A percentile compares a stretch with the other conserved stretches of the same genome.
Evolutionary conservation across 2,888 invertebrate species (phyloP).

Genomic region (Agriopis marginaria): DNA sequence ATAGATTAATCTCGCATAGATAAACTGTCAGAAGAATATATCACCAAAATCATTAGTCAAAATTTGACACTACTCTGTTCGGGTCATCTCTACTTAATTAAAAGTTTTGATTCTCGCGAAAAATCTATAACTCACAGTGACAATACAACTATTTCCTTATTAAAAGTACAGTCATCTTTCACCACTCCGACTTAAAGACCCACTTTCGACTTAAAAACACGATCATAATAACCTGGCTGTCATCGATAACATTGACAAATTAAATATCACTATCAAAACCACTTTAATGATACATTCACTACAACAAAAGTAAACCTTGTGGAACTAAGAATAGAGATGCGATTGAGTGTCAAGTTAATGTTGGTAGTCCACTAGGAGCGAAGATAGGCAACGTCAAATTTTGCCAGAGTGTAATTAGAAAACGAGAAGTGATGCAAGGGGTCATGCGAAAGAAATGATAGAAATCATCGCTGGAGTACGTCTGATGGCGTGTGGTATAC

Average conservation of each 20-base stretch:
- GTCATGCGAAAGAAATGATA: slow-evolving; percentile 81
- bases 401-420: slow-evolving; percentile 81
- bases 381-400: slow-evolving; percentile 71
- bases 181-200: slow-evolving; percentile 34
- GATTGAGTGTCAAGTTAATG: slow-evolving; percentile 43
- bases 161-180: slow-evolving; percentile 28
- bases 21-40: not conserved
- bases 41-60: not conserved
- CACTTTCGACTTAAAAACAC: slow-evolving; percentile 64
- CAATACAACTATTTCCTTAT: slow-evolving; percentile 43
- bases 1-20: no score
- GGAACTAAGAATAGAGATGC: slow-evolving; percentile 37
- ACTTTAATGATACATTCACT: not conserved
- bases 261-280: slow-evolving; percentile 71
- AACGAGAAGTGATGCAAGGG: slow-evolving; percentile 69
- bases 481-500: slow-evolving; percentile 42
- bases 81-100: slow-evolving; percentile 10
- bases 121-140: slow-evolving; percentile 40
- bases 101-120: slow-evolving; percentile 15
- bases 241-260: slow-evolving; percentile 83
- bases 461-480: slow-evolving; percentile 63
- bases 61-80: not conserved
- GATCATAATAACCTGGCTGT: slow-evolving; percentile 75
- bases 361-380: slow-evolving; percentile 56
- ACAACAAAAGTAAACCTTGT: slow-evolving; percentile 45